Conservation (phyloP, 2,888 invertebrate genomes). For the Autographa gamma region DNA sequence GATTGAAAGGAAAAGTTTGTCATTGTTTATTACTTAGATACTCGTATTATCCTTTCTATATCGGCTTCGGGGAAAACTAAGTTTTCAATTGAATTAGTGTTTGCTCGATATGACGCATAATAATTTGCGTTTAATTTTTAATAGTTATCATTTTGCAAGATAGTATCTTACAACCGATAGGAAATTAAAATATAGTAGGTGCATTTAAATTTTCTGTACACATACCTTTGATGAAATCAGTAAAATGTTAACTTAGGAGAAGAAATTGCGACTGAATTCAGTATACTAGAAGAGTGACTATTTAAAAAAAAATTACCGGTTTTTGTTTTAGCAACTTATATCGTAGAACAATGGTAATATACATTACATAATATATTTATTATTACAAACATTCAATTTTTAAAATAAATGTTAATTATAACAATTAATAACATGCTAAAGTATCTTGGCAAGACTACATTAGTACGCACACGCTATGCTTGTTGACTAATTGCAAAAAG, state of each 20-base stretch:
- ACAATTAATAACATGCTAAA: not conserved
- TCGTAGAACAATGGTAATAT: not conserved
- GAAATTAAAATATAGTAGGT: too few species aligned
- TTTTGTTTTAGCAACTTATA: not conserved
- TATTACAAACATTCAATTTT: not conserved
- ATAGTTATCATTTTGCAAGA: not conserved
- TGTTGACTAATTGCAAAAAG: constrained; percentile 32
- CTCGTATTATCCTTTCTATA: constrained; percentile 5
- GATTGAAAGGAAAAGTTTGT: constrained; percentile 10
- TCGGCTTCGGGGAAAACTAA: not conserved
- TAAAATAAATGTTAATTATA: not conserved
- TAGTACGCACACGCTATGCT: not conserved
- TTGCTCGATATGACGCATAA: not conserved
- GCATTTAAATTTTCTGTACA: too few species aligned
- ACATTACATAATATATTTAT: not conserved
- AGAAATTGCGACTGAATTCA: not conserved
- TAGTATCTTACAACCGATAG: too few species aligned
- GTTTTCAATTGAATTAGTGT: not conserved
- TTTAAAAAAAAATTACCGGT: too few species aligned
- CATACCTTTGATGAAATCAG: not conserved
- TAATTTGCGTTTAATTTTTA: not conserved
- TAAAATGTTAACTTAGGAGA: not conserved
- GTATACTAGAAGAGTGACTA: too few species aligned
- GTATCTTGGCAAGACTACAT: not conserved
- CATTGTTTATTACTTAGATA: not conserved